These are phyloP conservation scores for Morpho achilles DNA, from an alignment of 2,888 invertebrate genomes.

Conservation along the genomic window DNA sequence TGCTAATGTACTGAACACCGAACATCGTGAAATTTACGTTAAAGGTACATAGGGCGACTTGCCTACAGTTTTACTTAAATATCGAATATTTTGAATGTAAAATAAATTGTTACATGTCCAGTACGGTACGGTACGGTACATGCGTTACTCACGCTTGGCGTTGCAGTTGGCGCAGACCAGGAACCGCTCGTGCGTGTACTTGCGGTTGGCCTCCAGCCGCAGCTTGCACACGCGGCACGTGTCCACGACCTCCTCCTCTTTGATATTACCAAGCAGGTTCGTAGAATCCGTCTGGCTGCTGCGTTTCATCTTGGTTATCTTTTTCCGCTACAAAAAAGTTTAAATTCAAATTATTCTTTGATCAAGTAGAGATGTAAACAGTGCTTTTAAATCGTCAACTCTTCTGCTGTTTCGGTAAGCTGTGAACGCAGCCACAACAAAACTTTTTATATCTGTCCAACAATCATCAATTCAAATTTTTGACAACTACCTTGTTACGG, in stretches of 20 bases:
- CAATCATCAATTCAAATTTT: too few species aligned
- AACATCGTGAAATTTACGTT: background rate
- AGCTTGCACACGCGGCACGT: constrained; percentile 80
- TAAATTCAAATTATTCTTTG: too few species aligned
- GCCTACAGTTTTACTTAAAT: background rate
- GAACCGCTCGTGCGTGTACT: constrained; percentile 80
- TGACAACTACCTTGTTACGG: too few species aligned
- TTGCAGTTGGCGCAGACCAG: constrained; percentile 80
- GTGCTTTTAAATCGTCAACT: too few species aligned
- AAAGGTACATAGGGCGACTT: too few species aligned
- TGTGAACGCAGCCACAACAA: too few species aligned
- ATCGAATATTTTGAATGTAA: background rate
- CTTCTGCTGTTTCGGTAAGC: too few species aligned
- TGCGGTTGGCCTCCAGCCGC: constrained; percentile 78
- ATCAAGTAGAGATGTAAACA: too few species aligned
- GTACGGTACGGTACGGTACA: constrained; percentile 9
- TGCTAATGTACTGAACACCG: background rate
- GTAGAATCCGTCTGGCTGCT: constrained; percentile 49
- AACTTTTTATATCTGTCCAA: too few species aligned
- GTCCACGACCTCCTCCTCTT: constrained; percentile 43
- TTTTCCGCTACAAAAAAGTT: constrained; percentile 58
- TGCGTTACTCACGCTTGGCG: constrained; percentile 66
- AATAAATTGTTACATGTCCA: background rate
- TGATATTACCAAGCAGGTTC: constrained; percentile 22
- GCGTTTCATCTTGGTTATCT: constrained; percentile 61